These are phyloP conservation scores for Laspeyria flexula DNA, from an alignment of 2,888 invertebrate genomes.

Conservation along the genomic window DNA sequence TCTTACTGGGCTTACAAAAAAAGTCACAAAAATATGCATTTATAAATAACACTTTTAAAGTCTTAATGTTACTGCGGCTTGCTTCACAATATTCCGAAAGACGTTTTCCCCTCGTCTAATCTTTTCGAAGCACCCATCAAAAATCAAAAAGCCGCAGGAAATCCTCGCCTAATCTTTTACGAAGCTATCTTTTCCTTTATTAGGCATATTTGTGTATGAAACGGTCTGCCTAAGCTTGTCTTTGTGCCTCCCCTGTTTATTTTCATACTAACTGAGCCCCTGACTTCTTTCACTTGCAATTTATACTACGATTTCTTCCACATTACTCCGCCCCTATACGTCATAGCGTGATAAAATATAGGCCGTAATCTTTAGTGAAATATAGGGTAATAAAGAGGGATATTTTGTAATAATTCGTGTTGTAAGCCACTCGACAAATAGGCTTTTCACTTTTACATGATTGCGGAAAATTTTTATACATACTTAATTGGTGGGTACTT, in stretches of 20 bases:
- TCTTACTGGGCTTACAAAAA: too few species aligned
- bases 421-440: background rate
- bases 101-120: slow-evolving; percentile 7
- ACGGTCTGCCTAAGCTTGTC: slow-evolving; percentile 5
- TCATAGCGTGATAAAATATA: background rate
- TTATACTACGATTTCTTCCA: background rate
- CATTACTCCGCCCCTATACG: background rate
- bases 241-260: background rate
- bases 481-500: too few species aligned
- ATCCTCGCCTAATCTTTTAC: slow-evolving; percentile 20
- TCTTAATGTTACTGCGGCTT: background rate
- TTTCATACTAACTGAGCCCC: slow-evolving; percentile 3
- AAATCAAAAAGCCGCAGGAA: slow-evolving; percentile 27
- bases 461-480: background rate
- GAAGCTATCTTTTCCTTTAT: slow-evolving; percentile 22
- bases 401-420: background rate
- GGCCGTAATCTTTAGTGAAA: background rate
- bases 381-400: background rate
- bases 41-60: too few species aligned
- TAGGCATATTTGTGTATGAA: slow-evolving; percentile 17
- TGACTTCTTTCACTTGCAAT: background rate
- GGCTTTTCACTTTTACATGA: background rate
- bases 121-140: slow-evolving; percentile 25
- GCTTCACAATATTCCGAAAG: slow-evolving; percentile 11
- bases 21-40: too few species aligned